Percentiles rank a stretch among this genome's conserved stretches.
Evolutionary conservation across 1,140 invertebrate genomes (phyloP).

Genomic region (Atta colombica): DNA sequence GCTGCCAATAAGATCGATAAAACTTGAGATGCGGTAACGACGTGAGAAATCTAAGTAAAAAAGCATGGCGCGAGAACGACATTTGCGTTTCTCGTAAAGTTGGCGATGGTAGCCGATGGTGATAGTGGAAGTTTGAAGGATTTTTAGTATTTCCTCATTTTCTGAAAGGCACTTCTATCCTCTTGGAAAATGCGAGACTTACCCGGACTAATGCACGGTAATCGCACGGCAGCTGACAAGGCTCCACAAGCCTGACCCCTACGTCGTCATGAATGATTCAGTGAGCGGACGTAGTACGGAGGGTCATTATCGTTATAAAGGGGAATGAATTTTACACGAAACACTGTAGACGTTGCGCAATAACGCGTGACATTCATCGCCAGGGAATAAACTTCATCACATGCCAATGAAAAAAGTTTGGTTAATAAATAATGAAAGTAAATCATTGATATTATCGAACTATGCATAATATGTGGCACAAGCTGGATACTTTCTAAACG

Average conservation of each 20-base stretch:
- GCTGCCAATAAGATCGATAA: conserved; percentile 58
- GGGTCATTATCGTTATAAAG: conserved; percentile 77
- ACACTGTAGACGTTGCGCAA: conserved; percentile 46
- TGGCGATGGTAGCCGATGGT: background rate
- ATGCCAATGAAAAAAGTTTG: background rate
- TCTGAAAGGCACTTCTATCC: conserved; percentile 62
- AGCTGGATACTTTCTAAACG: background rate
- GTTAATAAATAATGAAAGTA: background rate
- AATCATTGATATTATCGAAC: background rate
- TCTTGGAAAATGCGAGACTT: conserved; percentile 64
- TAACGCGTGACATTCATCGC: conserved; percentile 61
- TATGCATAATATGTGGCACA: background rate
- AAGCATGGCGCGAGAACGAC: conserved; percentile 1
- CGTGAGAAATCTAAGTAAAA: conserved; percentile 60
- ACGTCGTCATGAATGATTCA: conserved; percentile 74
- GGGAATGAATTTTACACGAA: conserved; percentile 74
- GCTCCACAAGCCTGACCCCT: conserved; percentile 68
- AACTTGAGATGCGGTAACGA: conserved; percentile 62
- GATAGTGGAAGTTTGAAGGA: background rate
- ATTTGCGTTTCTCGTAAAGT: conserved; percentile 39
- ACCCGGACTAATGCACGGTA: conserved; percentile 73
- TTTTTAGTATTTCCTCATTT: conserved; percentile 59
- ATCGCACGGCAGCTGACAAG: conserved; percentile 72
- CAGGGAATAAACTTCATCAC: conserved; percentile 21
- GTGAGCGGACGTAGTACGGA: conserved; percentile 59